Percentiles rank a stretch among this genome's conserved stretches.
phyloP scores from a whole-genome alignment of 2,888 invertebrate species.

The Schrankia costaestrigalis region DNA sequence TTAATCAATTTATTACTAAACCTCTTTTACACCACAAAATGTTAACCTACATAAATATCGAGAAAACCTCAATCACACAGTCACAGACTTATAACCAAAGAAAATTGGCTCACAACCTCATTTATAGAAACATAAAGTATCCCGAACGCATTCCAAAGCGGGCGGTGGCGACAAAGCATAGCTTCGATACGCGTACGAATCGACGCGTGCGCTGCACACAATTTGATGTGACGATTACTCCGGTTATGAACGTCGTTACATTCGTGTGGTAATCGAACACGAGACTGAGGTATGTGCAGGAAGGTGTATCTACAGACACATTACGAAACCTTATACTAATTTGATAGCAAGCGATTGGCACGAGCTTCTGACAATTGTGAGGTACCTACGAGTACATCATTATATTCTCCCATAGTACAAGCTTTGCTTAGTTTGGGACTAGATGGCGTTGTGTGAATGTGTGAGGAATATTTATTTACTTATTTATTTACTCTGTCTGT shows the following conservation, averaged over 20 bases:
- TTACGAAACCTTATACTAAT: no score
- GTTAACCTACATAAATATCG: no score
- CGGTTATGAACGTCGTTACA: constrained; percentile 5
- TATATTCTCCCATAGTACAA: no score
- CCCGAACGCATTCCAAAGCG: constrained; percentile 32
- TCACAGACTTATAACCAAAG: constrained; percentile 6
- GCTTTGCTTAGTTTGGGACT: no score
- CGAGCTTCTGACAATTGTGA: no score
- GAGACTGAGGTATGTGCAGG: constrained; percentile 1
- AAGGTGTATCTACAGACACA: constrained; percentile 2
- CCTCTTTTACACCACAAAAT: no score
- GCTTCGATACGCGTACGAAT: constrained; percentile 19
- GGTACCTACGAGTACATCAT: no score
- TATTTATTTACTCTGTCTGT: no score
- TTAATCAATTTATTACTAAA: no score
- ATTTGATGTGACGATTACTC: constrained; percentile 34
- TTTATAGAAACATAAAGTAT: constrained; percentile 34
- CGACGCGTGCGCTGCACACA: constrained; percentile 23
- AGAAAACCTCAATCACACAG: not conserved
- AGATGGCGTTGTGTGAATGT: no score
- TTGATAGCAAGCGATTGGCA: no score
- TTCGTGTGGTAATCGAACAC: constrained; percentile 3
- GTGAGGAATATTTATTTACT: no score
- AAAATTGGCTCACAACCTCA: constrained; percentile 30
- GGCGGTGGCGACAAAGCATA: constrained; percentile 27